These are phyloP conservation scores for Hirtodrosophila confusa DNA, from an alignment of 2,888 invertebrate genomes.

Conservation along the genomic window DNA sequence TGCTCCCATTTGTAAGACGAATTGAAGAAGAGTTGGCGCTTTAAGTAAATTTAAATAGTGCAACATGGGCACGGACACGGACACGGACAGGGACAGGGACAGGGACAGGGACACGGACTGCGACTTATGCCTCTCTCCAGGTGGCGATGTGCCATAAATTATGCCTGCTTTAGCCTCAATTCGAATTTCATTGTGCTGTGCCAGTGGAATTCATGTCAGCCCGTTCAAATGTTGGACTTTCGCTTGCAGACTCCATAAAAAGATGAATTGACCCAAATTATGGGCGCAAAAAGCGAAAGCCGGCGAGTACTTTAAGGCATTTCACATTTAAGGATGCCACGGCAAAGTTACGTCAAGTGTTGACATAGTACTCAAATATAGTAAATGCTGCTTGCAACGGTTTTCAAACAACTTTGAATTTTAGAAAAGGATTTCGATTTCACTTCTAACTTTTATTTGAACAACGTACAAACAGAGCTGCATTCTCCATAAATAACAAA, in stretches of 20 bases:
- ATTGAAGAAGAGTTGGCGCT: slow-evolving; percentile 50
- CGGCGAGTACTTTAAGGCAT: not conserved
- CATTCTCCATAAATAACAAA: too few relatives aligned
- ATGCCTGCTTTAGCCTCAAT: slow-evolving; percentile 75
- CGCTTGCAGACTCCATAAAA: slow-evolving; percentile 31
- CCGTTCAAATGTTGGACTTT: slow-evolving; percentile 21
- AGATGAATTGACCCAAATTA: slow-evolving; percentile 64
- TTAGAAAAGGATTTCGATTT: too few relatives aligned
- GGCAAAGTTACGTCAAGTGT: slow-evolving; percentile 1
- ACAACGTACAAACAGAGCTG: too few relatives aligned
- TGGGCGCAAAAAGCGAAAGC: slow-evolving; percentile 18
- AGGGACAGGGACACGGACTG: not conserved
- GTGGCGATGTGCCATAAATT: slow-evolving; percentile 74
- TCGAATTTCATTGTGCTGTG: slow-evolving; percentile 60
- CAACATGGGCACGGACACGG: slow-evolving; percentile 20
- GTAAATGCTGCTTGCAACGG: not conserved
- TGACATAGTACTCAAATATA: slow-evolving; percentile 15
- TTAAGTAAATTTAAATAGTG: slow-evolving; percentile 75
- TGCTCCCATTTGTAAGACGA: slow-evolving; percentile 49
- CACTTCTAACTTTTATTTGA: too few relatives aligned
- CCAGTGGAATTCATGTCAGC: slow-evolving; percentile 62
- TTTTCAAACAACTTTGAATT: too few relatives aligned
- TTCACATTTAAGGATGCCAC: slow-evolving; percentile 7
- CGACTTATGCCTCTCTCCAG: slow-evolving; percentile 24
- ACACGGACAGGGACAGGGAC: not conserved